phyloP scores from a whole-genome alignment of 2,888 invertebrate species.

The Bellardia pandia region DNA sequence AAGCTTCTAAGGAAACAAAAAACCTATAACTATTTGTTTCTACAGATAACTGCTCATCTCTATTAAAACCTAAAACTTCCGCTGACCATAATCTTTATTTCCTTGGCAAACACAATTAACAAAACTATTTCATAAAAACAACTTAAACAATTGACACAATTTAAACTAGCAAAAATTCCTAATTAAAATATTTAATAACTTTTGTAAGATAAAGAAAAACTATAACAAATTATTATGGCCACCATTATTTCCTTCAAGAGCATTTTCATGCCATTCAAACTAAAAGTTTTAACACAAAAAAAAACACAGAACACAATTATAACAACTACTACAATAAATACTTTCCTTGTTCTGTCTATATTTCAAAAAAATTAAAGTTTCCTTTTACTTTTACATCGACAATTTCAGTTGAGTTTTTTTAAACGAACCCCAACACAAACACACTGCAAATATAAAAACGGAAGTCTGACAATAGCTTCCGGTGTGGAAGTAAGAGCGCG shows the following conservation, averaged over 20 bases:
- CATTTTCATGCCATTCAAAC: not conserved
- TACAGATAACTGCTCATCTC: too few species aligned
- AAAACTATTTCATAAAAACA: not conserved
- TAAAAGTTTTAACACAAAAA: conserved; percentile 5
- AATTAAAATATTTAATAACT: conserved; percentile 1
- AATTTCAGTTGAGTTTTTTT: conserved; percentile 11
- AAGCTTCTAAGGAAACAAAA: too few species aligned
- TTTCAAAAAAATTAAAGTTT: not conserved
- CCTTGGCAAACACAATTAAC: not conserved
- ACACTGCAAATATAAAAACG: conserved; percentile 25
- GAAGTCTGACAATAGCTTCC: conserved; percentile 63
- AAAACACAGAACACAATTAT: not conserved
- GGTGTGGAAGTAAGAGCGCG: conserved; percentile 38
- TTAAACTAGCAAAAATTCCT: not conserved
- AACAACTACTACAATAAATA: conserved; percentile 2
- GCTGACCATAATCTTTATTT: not conserved
- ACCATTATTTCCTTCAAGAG: not conserved
- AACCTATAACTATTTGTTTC: too few species aligned
- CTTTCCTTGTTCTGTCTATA: conserved; percentile 21
- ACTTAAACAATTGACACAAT: conserved; percentile 7
- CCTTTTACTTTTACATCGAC: not conserved
- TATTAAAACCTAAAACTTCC: not conserved
- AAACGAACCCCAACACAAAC: not conserved
- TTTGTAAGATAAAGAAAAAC: not conserved
- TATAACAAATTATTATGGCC: not conserved